These are phyloP conservation scores for Eriosoma lanigerum DNA, from an alignment of 1,140 invertebrate genomes.

Conservation along the genomic window DNA sequence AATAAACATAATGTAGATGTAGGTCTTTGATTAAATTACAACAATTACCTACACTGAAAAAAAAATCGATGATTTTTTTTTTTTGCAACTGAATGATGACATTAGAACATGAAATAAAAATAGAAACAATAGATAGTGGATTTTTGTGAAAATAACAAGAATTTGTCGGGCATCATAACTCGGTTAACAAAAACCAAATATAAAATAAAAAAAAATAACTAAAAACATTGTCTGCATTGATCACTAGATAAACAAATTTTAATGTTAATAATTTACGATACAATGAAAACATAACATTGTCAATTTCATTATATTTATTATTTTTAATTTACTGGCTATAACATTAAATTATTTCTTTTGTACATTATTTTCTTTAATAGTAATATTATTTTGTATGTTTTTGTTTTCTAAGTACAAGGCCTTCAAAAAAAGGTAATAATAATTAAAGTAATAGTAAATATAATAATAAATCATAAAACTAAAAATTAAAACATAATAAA, in stretches of 20 bases:
- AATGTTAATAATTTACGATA: not conserved
- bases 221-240: not conserved
- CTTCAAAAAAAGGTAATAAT: not conserved
- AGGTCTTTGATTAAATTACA: not conserved
- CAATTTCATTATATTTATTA: not conserved
- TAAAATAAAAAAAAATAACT: slow-evolving; percentile 12
- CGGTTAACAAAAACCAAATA: not conserved
- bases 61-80: not conserved
- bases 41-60: not conserved
- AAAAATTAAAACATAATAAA: not conserved
- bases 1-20: too few relatives aligned
- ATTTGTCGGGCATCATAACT: not conserved
- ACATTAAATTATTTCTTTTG: slow-evolving; percentile 1
- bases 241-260: not conserved
- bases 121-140: not conserved
- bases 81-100: too few relatives aligned
- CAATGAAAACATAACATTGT: not conserved
- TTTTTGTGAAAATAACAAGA: not conserved
- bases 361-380: not conserved
- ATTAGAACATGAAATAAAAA: not conserved
- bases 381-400: not conserved
- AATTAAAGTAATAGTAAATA: slow-evolving; percentile 6
- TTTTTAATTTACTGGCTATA: not conserved
- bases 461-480: slow-evolving; percentile 19
- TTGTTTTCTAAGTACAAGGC: slow-evolving; percentile 23